Conservation (phyloP, 2,113 vertebrate species). For the Myanophis thanlyinensis region DNA sequence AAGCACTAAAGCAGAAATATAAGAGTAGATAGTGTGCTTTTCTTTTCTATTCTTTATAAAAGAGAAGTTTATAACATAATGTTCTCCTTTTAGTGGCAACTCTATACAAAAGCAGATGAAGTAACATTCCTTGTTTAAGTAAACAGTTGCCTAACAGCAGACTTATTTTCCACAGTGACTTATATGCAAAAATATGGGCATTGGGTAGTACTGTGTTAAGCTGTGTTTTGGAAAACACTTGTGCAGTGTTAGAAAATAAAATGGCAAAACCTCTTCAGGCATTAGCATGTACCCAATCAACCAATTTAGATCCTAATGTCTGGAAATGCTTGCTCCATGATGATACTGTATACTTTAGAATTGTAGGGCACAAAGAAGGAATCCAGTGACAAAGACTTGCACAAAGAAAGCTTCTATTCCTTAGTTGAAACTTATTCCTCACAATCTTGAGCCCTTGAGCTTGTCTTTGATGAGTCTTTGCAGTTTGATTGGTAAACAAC, state of each 20-base stretch:
- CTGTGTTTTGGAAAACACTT: not conserved
- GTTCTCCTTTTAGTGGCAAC: not conserved
- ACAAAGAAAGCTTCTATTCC: not conserved
- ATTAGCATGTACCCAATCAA: not conserved
- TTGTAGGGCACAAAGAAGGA: not conserved
- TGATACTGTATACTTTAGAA: not conserved
- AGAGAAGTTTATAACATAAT: not conserved
- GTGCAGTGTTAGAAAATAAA: not conserved
- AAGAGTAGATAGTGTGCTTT: not conserved
- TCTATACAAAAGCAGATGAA: not conserved
- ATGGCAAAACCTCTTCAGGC: not conserved
- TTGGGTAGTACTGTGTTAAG: not conserved
- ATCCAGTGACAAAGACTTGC: not conserved
- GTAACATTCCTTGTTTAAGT: not conserved
- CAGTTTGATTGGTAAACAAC: not conserved
- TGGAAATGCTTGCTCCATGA: not conserved
- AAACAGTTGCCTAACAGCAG: not conserved
- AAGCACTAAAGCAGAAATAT: not conserved
- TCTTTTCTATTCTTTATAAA: not conserved
- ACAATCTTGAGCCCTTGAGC: not conserved
- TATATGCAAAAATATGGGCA: not conserved
- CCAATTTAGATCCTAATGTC: not conserved
- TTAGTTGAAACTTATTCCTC: not conserved
- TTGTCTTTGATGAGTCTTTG: not conserved
- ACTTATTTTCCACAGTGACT: not conserved